Evolutionary conservation across 2,888 invertebrate genomes (phyloP).

Genomic region (Allolobophora icterica): DNA sequence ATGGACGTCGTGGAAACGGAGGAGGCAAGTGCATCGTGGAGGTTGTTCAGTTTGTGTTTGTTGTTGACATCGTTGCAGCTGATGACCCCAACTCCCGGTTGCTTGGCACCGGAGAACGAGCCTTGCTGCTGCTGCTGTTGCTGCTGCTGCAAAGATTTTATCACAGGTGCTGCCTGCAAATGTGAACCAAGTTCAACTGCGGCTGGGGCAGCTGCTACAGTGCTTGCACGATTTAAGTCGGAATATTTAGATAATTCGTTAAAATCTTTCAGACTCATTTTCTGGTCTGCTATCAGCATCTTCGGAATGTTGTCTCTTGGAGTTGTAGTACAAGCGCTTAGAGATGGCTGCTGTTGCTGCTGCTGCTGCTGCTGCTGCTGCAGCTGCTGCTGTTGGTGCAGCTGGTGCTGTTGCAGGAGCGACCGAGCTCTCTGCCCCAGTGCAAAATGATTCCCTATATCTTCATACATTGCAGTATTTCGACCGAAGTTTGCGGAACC

Average conservation of each 20-base stretch:
- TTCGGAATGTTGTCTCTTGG: conserved; percentile 17
- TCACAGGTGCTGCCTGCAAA: not conserved
- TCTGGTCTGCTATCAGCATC: not conserved
- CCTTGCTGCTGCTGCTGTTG: not conserved
- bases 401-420: not conserved
- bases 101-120: not conserved
- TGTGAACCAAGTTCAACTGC: not conserved
- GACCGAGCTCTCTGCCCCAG: not conserved
- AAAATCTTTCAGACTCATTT: not conserved
- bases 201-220: not conserved
- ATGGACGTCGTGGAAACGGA: not conserved
- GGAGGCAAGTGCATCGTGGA: not conserved
- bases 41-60: not conserved
- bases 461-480: not conserved
- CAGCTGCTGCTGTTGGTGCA: not conserved
- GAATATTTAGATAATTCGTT: not conserved
- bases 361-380: not conserved
- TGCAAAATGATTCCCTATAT: not conserved
- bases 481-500: not conserved
- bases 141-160: not conserved
- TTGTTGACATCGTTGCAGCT: not conserved
- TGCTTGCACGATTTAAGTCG: conserved; percentile 2
- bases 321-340: not conserved
- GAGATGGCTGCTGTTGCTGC: not conserved
- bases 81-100: not conserved